Evolutionary conservation across 2,113 vertebrate species (phyloP).

Genomic region (Lamprologus lemairii): DNA sequence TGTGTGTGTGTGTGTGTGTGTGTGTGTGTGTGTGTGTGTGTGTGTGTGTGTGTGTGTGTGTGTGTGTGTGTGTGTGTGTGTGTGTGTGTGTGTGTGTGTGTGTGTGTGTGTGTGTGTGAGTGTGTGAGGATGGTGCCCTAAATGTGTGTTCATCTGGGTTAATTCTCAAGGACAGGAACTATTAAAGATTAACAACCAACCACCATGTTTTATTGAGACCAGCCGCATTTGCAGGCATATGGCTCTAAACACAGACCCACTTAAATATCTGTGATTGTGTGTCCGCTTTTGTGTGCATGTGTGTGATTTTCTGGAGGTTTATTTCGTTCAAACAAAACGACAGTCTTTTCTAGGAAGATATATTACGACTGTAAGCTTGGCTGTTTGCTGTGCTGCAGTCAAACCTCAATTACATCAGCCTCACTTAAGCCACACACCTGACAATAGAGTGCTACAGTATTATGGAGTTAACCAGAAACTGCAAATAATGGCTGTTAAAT

Average conservation of each 20-base stretch:
- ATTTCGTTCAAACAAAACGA: neutral
- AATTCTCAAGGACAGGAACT: constrained; percentile 68
- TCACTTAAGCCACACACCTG: neutral
- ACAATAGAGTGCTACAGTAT: neutral
- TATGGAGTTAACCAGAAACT: neutral
- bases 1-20: neutral
- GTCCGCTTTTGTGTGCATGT: neutral
- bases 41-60: neutral
- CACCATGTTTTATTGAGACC: constrained; percentile 71
- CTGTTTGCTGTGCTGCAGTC: neutral
- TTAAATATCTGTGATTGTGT: constrained; percentile 12
- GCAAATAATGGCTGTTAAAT: neutral
- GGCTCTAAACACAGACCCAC: constrained; percentile 49
- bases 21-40: neutral
- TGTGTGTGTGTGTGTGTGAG: neutral
- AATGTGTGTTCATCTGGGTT: constrained; percentile 72
- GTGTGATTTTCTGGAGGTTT: neutral
- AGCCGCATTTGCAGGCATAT: constrained; percentile 39
- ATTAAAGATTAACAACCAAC: constrained; percentile 70
- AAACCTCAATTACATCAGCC: neutral
- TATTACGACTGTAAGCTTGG: neutral
- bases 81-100: neutral
- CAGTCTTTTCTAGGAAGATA: neutral
- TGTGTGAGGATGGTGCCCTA: constrained; percentile 35
- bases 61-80: neutral